Percentiles rank a stretch among this genome's conserved stretches.
These are phyloP conservation scores for Eudasyphora cyanicolor DNA, from an alignment of 2,888 invertebrate species.

Conservation along the genomic window DNA sequence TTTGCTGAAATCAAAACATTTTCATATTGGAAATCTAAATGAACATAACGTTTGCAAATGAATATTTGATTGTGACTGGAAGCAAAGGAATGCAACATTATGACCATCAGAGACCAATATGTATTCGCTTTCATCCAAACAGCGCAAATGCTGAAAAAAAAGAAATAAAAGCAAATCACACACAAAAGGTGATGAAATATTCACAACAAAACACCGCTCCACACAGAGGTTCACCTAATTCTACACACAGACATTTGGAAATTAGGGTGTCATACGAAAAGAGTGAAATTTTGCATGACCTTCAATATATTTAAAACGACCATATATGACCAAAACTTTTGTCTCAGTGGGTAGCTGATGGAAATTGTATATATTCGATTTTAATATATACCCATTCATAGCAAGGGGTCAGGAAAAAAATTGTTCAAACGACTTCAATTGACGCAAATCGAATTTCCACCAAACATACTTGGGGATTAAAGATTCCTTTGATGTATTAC, in stretches of 20 bases:
- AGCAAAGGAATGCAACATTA: constrained; percentile 21
- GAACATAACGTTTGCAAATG: constrained; percentile 25
- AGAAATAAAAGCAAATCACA: neutral
- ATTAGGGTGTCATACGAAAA: neutral
- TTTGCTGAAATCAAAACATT: neutral
- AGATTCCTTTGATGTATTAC: too few species aligned
- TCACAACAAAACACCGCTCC: neutral
- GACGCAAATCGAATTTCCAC: too few species aligned
- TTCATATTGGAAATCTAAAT: constrained; percentile 24
- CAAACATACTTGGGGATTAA: too few species aligned
- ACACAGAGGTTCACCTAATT: neutral
- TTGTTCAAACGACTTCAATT: too few species aligned
- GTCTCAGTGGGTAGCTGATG: too few species aligned
- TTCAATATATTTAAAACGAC: too few species aligned
- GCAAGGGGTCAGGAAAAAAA: too few species aligned
- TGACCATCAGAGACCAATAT: neutral
- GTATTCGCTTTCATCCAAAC: neutral
- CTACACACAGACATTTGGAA: neutral
- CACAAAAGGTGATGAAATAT: constrained; percentile 10
- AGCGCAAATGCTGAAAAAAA: too few species aligned
- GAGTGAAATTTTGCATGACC: too few species aligned
- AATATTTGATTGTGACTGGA: neutral
- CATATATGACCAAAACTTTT: too few species aligned
- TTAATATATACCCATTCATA: too few species aligned
- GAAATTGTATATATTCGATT: too few species aligned